Evolutionary conservation across 1,140 invertebrate genomes (phyloP).

Genomic region (Panonychus citri): DNA sequence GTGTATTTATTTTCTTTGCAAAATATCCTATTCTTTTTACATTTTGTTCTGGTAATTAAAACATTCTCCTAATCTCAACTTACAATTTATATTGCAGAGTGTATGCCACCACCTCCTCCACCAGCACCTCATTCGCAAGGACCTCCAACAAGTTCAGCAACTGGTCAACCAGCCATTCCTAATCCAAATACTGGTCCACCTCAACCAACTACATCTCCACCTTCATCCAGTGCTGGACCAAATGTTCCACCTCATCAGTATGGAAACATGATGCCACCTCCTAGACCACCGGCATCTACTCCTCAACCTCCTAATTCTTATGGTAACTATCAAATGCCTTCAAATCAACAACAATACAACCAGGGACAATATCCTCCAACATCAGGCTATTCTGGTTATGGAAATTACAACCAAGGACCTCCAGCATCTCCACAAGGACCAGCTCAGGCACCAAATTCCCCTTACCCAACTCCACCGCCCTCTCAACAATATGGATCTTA

Average conservation of each 20-base stretch:
- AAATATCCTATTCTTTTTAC: neutral
- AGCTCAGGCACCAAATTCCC: neutral
- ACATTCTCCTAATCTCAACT: too few relatives aligned
- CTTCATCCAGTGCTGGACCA: neutral
- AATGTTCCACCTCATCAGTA: neutral
- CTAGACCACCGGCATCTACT: neutral
- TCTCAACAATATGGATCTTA: too few relatives aligned
- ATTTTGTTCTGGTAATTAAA: neutral
- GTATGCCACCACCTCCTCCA: constrained; percentile 7
- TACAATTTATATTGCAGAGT: too few relatives aligned
- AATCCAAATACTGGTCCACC: neutral
- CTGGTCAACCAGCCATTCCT: neutral
- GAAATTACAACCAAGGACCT: neutral
- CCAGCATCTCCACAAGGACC: neutral
- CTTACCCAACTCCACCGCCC: neutral
- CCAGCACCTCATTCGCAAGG: constrained; percentile 13
- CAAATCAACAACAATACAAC: neutral
- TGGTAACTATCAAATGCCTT: neutral
- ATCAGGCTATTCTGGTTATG: neutral
- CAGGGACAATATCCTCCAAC: neutral
- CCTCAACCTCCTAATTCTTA: neutral
- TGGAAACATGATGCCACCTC: neutral
- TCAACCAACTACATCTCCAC: neutral
- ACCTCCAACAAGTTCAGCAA: neutral
- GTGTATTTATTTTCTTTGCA: neutral